phyloP scores from a whole-genome alignment of 1,140 invertebrate species.

The Neoseiulus cucumeris region DNA sequence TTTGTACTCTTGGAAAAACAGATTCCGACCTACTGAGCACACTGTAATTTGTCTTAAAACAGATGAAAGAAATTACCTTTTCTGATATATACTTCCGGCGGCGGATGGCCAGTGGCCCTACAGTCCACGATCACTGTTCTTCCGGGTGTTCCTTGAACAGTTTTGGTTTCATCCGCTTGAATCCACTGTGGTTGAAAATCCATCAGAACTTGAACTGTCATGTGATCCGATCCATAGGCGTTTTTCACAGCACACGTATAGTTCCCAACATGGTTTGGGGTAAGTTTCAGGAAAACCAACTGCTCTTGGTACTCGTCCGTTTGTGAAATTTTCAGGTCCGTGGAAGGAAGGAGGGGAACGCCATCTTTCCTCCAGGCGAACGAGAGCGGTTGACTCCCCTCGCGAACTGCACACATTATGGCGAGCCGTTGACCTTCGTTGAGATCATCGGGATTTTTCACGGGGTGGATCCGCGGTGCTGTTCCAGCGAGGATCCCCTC shows the following conservation, averaged over 20 bases:
- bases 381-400: background rate
- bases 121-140: slow-evolving; percentile 13
- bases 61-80: background rate
- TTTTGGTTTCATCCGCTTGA: background rate
- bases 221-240: background rate
- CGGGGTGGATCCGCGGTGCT: background rate
- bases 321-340: background rate
- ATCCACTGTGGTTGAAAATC: background rate
- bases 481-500: background rate
- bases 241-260: background rate
- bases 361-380: background rate
- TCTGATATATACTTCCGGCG: slow-evolving; percentile 14
- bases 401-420: background rate
- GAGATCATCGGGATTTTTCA: background rate
- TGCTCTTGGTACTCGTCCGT: background rate
- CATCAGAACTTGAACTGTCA: background rate
- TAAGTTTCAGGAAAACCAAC: background rate
- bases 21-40: too few relatives aligned
- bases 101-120: slow-evolving; percentile 15
- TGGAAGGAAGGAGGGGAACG: background rate
- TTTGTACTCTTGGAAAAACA: too few relatives aligned
- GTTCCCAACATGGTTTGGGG: background rate
- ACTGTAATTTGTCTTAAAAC: too few relatives aligned
- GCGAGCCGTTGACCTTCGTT: background rate
- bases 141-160: background rate